These are phyloP conservation scores for Apocrypta bakeri DNA, from an alignment of 1,140 invertebrate genomes.

Conservation along the genomic window DNA sequence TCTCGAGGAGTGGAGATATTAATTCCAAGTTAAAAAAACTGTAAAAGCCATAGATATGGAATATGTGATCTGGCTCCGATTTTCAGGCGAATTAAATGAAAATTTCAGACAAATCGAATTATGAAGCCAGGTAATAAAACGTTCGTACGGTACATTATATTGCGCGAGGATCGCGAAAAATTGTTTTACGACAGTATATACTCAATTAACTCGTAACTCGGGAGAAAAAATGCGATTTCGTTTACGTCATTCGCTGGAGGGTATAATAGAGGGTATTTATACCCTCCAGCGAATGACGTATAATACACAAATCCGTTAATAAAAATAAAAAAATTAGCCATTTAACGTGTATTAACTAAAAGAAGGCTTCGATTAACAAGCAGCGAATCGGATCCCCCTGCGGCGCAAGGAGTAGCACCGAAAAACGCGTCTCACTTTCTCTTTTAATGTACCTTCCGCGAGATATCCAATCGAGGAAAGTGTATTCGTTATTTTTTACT, in stretches of 20 bases:
- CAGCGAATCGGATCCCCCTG: not conserved
- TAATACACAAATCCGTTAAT: not conserved
- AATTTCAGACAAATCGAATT: not conserved
- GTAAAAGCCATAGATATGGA: not conserved
- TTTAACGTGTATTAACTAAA: not conserved
- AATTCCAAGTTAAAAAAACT: not conserved
- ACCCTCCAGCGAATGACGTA: too few species aligned
- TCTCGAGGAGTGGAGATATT: not conserved
- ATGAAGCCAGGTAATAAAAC: not conserved
- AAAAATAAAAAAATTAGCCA: not conserved
- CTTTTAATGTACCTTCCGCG: not conserved
- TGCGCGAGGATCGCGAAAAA: not conserved
- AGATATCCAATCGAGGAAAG: conserved; percentile 29
- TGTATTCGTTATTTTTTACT: conserved; percentile 35
- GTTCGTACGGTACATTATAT: too few species aligned
- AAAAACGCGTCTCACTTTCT: conserved; percentile 3
- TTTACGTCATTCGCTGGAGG: not conserved
- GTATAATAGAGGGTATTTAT: too few species aligned
- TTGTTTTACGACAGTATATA: too few species aligned
- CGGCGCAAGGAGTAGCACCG: not conserved
- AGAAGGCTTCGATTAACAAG: not conserved
- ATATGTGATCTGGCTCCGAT: too few species aligned
- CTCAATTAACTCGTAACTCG: not conserved
- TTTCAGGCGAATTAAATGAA: not conserved
- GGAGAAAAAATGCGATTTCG: not conserved